These are phyloP conservation scores for Eulacestoma nigropectus DNA, from an alignment of 2,113 vertebrate genomes.

Conservation along the genomic window DNA sequence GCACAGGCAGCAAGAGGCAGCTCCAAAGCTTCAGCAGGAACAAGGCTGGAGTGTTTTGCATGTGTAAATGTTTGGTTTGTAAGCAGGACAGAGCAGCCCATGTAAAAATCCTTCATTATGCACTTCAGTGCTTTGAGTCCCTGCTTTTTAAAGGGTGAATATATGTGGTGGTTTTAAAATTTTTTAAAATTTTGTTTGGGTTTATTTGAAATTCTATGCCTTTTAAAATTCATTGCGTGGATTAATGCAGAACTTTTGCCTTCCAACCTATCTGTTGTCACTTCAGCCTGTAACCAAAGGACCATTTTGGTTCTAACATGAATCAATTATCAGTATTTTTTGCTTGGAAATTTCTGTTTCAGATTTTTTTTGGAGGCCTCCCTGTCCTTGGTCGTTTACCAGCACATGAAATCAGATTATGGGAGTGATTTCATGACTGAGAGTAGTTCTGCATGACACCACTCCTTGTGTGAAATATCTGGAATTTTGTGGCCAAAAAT, in stretches of 20 bases:
- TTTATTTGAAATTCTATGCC: not conserved
- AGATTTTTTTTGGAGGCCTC: not conserved
- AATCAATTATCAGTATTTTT: not conserved
- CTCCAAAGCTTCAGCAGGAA: not conserved
- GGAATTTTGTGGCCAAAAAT: not conserved
- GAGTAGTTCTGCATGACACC: not conserved
- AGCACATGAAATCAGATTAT: not conserved
- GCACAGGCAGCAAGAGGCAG: not conserved
- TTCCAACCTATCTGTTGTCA: not conserved
- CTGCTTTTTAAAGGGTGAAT: not conserved
- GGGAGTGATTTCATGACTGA: not conserved
- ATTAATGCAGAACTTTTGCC: not conserved
- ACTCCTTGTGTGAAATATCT: not conserved
- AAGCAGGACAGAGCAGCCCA: not conserved
- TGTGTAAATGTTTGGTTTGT: not conserved
- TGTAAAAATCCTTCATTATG: not conserved
- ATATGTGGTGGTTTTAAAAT: accelerated
- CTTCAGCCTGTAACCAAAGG: not conserved
- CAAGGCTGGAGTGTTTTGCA: not conserved
- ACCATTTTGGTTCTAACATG: not conserved
- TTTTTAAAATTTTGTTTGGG: not conserved
- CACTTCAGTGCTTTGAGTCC: not conserved
- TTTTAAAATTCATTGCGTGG: not conserved
- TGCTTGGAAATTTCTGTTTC: not conserved
- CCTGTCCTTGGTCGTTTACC: not conserved